phyloP scores from a whole-genome alignment of 2,113 vertebrate genomes.

The Trogon melanurus region DNA sequence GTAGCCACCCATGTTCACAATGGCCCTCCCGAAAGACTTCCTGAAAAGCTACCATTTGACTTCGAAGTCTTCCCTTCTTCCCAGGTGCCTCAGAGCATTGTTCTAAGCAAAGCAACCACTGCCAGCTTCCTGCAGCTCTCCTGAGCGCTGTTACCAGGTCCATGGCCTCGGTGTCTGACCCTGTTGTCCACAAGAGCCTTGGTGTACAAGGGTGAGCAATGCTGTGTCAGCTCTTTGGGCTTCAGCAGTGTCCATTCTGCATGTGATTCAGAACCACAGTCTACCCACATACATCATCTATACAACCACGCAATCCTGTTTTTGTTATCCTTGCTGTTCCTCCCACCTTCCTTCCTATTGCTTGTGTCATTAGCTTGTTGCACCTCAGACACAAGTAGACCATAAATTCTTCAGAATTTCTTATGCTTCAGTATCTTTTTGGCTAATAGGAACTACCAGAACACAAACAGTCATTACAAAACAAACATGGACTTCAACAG shows the following conservation, averaged over 20 bases:
- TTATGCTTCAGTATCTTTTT: not conserved
- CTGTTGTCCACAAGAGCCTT: not conserved
- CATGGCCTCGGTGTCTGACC: not conserved
- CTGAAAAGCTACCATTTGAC: not conserved
- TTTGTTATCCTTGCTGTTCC: constrained; percentile 21
- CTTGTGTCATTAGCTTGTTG: not conserved
- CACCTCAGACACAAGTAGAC: not conserved
- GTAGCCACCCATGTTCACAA: not conserved
- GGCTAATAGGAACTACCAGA: not conserved
- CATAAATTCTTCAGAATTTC: not conserved
- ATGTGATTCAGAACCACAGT: constrained; percentile 45
- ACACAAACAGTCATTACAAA: constrained; percentile 1
- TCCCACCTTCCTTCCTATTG: constrained; percentile 30
- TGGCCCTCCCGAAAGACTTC: not conserved
- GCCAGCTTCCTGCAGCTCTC: not conserved
- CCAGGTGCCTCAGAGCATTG: not conserved
- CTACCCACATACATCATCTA: not conserved
- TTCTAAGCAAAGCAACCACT: not conserved
- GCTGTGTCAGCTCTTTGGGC: constrained; percentile 21
- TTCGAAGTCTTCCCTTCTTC: not conserved
- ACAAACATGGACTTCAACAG: not conserved
- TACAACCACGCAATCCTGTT: not conserved
- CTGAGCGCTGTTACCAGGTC: not conserved
- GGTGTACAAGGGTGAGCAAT: not conserved
- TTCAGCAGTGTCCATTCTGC: not conserved